Conservation (phyloP, 2,797 vertebrate species). For the Enteromius viviparus region DNA sequence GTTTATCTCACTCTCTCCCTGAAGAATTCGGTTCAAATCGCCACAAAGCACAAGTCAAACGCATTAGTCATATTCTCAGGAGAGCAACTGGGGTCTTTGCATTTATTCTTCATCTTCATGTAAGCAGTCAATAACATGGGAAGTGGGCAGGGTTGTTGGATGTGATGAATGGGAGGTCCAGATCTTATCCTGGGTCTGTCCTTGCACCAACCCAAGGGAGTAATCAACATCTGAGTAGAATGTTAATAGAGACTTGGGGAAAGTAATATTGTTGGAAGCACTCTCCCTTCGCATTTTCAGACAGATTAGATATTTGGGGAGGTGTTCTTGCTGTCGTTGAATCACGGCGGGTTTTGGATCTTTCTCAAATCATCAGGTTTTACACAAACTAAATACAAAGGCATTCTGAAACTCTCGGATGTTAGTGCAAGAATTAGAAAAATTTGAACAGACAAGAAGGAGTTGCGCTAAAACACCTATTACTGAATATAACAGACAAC, state of each 20-base stretch:
- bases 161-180: slow-evolving; percentile 57
- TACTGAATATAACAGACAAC: background rate
- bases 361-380: background rate
- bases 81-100: slow-evolving; percentile 30
- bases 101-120: slow-evolving; percentile 51
- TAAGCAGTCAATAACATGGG: slow-evolving; percentile 47
- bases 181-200: slow-evolving; percentile 55
- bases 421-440: background rate
- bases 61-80: slow-evolving; percentile 16
- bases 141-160: slow-evolving; percentile 20
- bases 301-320: background rate
- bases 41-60: slow-evolving; percentile 13
- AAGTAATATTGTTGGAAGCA: slow-evolving; percentile 42
- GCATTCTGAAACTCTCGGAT: background rate
- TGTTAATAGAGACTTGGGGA: slow-evolving; percentile 67
- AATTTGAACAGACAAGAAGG: background rate
- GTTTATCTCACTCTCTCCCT: background rate
- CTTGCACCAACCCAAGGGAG: slow-evolving; percentile 61
- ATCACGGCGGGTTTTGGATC: background rate
- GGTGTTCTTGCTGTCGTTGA: background rate
- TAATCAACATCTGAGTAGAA: slow-evolving; percentile 72
- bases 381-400: background rate
- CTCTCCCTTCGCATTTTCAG: background rate
- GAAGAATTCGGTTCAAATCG: background rate
- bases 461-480: background rate